Percentiles rank a stretch among this genome's conserved stretches.
These are phyloP conservation scores for Lepus townsendii DNA, from an alignment of 2,797 vertebrate species.

Conservation along the genomic window DNA sequence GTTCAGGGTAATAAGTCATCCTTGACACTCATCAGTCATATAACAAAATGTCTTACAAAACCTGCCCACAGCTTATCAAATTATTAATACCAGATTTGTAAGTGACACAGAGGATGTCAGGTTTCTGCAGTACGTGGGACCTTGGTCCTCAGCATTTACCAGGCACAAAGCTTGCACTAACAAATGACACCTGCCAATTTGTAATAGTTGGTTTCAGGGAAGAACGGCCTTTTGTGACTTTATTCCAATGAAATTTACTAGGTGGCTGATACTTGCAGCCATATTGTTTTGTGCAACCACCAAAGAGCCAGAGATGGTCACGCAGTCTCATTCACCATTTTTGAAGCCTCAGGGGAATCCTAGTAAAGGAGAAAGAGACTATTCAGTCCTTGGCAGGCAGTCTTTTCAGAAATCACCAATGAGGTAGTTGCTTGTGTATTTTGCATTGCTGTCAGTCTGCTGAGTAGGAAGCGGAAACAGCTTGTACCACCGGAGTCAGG, in stretches of 20 bases:
- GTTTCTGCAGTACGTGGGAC: constrained; percentile 77
- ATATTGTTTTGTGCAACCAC: constrained; percentile 71
- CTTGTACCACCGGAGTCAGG: not conserved
- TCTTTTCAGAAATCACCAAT: constrained; percentile 47
- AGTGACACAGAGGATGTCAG: constrained; percentile 75
- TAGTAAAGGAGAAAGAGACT: constrained; percentile 33
- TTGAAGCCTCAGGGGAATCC: constrained; percentile 60
- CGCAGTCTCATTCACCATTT: constrained; percentile 60
- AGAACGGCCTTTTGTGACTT: constrained; percentile 77
- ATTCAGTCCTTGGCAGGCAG: not conserved
- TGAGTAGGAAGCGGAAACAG: constrained; percentile 23
- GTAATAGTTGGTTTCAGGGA: constrained; percentile 69
- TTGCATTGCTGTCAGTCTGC: not conserved
- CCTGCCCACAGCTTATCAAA: constrained; percentile 76
- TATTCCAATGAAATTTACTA: constrained; percentile 72
- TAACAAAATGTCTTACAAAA: constrained; percentile 80
- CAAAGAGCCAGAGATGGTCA: constrained; percentile 42
- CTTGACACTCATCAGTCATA: constrained; percentile 84
- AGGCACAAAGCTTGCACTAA: constrained; percentile 71
- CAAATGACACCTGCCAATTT: constrained; percentile 79
- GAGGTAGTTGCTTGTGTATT: constrained; percentile 47
- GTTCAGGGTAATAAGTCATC: constrained; percentile 86
- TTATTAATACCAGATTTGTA: constrained; percentile 85
- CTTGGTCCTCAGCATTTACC: constrained; percentile 75
- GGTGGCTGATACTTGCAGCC: constrained; percentile 54